These are phyloP conservation scores for Melospiza melodia DNA, from an alignment of 2,113 vertebrate genomes.

Conservation along the genomic window DNA sequence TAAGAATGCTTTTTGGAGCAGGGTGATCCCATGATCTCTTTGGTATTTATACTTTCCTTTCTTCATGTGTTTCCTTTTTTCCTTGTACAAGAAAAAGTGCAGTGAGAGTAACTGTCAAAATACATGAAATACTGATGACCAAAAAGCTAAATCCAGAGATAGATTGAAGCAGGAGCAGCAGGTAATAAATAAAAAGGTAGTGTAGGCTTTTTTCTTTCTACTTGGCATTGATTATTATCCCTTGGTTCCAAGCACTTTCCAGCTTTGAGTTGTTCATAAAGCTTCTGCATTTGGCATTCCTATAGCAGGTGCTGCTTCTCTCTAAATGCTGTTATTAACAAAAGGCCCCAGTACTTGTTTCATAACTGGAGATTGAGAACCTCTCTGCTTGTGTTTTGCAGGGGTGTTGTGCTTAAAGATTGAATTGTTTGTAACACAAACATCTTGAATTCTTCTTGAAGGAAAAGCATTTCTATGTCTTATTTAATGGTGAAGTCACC, in stretches of 20 bases:
- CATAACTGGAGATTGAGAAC: not conserved
- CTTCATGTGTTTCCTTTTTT: not conserved
- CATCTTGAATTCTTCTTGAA: not conserved
- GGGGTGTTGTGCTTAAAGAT: not conserved
- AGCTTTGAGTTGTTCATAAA: not conserved
- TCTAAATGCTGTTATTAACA: not conserved
- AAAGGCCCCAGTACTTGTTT: not conserved
- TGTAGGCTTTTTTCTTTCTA: not conserved
- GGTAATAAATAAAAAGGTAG: constrained; percentile 11
- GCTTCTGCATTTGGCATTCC: not conserved
- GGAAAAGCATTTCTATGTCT: not conserved
- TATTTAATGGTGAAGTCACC: not conserved
- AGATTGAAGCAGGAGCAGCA: not conserved
- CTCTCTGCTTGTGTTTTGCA: not conserved
- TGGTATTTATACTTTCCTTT: not conserved
- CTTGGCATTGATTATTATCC: not conserved
- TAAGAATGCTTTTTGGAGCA: not conserved
- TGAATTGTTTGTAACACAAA: not conserved
- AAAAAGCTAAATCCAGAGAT: not conserved
- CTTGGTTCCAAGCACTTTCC: not conserved
- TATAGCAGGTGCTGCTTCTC: not conserved
- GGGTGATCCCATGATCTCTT: not conserved
- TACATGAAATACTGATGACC: not conserved
- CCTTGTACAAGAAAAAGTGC: not conserved
- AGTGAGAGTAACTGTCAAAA: not conserved